A percentile compares a stretch with the other conserved stretches of the same genome.
These are phyloP conservation scores for Propithecus perrieri DNA, from an alignment of 2,797 vertebrate species.

Conservation along the genomic window DNA sequence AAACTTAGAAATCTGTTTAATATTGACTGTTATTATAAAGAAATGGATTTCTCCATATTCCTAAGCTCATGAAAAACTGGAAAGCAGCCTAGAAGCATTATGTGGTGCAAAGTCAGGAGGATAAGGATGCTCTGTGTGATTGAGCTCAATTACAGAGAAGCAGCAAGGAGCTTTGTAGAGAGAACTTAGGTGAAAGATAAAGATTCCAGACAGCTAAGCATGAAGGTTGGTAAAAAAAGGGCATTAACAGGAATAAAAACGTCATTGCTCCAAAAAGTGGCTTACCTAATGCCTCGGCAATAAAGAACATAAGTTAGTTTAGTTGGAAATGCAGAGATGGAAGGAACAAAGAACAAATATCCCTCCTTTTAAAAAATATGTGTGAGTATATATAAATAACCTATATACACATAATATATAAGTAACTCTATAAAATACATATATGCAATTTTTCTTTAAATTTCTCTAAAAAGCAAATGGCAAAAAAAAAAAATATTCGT, in stretches of 20 bases:
- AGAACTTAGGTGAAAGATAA: not conserved
- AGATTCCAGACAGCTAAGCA: conserved; percentile 33
- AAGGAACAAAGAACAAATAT: not conserved
- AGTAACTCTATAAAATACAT: not conserved
- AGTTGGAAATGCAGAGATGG: not conserved
- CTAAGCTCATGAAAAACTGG: not conserved
- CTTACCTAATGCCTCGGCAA: conserved; percentile 28
- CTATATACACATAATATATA: not conserved
- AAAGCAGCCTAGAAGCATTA: not conserved
- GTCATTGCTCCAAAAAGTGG: conserved; percentile 30
- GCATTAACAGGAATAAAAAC: conserved; percentile 8
- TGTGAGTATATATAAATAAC: not conserved
- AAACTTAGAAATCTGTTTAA: not conserved
- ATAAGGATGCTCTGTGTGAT: not conserved
- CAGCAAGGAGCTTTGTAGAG: not conserved
- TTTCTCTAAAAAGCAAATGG: not conserved
- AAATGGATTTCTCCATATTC: not conserved
- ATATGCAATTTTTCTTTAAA: not conserved
- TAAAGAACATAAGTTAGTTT: not conserved
- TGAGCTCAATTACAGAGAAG: conserved; percentile 36
- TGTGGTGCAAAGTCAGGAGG: not conserved
- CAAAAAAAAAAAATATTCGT: not conserved
- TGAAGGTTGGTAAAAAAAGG: conserved; percentile 62
- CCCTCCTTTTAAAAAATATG: not conserved
- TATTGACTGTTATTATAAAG: not conserved